Percentiles rank a stretch among this genome's conserved stretches.
Evolutionary conservation across 2,113 vertebrate species (phyloP).

Genomic region (Gyps fulvus): DNA sequence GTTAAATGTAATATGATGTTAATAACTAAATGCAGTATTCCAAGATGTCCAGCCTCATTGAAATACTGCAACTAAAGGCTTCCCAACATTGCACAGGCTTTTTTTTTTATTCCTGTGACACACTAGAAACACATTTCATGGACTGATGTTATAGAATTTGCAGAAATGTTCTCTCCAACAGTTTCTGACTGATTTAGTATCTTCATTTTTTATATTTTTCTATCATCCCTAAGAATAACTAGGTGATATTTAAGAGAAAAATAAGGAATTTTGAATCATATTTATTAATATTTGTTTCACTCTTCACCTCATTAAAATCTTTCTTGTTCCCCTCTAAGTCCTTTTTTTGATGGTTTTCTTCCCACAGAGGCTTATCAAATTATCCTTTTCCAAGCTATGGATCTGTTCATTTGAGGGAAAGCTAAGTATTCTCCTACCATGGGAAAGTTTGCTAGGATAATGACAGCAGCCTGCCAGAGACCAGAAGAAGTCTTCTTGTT

Average conservation of each 20-base stretch:
- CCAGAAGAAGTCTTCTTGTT: neutral
- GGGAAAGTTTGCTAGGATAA: neutral
- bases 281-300: neutral
- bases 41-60: neutral
- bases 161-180: neutral
- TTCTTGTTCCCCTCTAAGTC: neutral
- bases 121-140: neutral
- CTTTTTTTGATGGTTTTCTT: neutral
- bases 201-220: neutral
- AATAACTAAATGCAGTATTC: neutral
- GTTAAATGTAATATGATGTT: neutral
- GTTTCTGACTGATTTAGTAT: neutral
- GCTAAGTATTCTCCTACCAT: neutral
- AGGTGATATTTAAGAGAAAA: neutral
- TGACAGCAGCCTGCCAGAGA: neutral
- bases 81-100: neutral
- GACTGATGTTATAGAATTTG: neutral
- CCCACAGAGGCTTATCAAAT: neutral
- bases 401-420: neutral
- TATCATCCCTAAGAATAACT: neutral
- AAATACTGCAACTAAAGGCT: neutral
- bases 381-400: neutral
- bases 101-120: neutral
- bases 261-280: neutral
- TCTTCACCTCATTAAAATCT: neutral